Conservation (phyloP, 1,140 invertebrate genomes). For the Oedothorax gibbosus region DNA sequence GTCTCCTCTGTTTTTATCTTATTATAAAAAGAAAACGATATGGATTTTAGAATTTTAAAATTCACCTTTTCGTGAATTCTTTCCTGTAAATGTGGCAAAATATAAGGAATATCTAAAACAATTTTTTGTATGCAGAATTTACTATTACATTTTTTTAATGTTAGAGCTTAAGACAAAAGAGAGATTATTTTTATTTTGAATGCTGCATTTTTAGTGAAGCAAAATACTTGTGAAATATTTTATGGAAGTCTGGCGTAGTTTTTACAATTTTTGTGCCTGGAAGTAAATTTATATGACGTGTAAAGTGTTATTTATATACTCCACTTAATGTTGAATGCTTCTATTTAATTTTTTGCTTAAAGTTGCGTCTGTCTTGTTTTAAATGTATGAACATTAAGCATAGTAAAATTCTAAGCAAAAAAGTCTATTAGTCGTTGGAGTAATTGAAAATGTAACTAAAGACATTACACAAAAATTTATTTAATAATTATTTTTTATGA, state of each 20-base stretch:
- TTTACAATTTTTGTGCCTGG: no score
- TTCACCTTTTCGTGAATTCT: background rate
- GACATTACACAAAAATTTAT: no score
- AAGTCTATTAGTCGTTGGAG: no score
- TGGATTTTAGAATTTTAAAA: conserved; percentile 43
- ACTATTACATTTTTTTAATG: background rate
- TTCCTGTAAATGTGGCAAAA: background rate
- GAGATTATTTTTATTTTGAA: background rate
- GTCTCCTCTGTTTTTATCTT: conserved; percentile 1
- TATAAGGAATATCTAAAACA: conserved; percentile 26
- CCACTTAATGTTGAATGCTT: no score
- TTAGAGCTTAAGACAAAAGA: background rate
- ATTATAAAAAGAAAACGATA: conserved; percentile 10
- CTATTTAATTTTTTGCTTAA: no score
- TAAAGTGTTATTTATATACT: no score
- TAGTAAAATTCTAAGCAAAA: no score
- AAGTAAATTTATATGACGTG: no score
- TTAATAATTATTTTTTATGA: no score
- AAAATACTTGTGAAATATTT: background rate
- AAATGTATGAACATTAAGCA: no score
- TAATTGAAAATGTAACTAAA: no score
- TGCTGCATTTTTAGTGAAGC: conserved; percentile 1
- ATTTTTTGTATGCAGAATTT: background rate
- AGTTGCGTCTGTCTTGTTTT: no score
- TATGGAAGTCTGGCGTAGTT: background rate